These are phyloP conservation scores for Gorsachius magnificus DNA, from an alignment of 2,797 vertebrate species.

Conservation along the genomic window DNA sequence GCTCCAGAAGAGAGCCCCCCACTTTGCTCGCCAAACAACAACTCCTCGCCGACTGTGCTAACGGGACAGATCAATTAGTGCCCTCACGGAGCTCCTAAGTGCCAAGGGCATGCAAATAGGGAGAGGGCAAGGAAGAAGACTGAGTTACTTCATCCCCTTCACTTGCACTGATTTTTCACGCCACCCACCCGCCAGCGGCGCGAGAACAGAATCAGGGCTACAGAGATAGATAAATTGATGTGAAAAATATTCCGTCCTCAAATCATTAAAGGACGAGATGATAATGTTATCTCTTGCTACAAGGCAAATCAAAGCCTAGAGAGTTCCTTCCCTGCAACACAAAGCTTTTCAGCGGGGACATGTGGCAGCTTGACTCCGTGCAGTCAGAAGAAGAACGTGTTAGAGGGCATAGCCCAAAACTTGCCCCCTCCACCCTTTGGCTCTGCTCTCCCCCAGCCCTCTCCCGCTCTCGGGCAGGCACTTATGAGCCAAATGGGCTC, in stretches of 20 bases:
- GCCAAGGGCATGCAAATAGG: neutral
- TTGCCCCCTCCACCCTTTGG: neutral
- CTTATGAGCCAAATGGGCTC: rapidly evolving
- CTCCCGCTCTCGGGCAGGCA: neutral
- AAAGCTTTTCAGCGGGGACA: neutral
- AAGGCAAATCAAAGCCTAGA: neutral
- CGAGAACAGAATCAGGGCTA: neutral
- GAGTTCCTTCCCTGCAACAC: neutral
- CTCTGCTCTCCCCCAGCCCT: neutral
- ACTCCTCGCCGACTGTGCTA: rapidly evolving
- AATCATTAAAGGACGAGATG: neutral
- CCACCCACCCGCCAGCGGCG: rapidly evolving
- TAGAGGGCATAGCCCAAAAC: neutral
- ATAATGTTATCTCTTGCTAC: neutral
- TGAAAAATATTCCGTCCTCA: neutral
- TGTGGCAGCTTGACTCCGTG: rapidly evolving
- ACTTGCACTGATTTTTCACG: rapidly evolving
- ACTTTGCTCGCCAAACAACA: neutral
- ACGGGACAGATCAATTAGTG: neutral
- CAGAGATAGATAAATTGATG: neutral
- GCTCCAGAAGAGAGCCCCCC: neutral
- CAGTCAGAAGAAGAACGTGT: rapidly evolving
- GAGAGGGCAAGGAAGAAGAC: neutral
- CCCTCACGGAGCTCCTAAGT: neutral
- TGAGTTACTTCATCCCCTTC: neutral